Evolutionary conservation across 2,888 invertebrate genomes (phyloP), one percentile per base, ranked within the genome.

Genomic region (Drosophila macrospina): DNA sequence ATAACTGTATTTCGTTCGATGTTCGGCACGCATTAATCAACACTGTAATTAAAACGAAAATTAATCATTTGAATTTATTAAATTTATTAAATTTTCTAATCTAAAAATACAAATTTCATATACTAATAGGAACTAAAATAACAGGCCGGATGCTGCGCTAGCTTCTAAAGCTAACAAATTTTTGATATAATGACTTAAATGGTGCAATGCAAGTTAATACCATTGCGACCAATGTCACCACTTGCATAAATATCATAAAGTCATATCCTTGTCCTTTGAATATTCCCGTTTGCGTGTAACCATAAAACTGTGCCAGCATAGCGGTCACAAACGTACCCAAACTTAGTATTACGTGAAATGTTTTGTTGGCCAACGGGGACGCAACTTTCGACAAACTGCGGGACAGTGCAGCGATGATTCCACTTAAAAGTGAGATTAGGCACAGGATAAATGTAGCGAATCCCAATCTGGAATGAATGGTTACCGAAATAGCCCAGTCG

Each of bases 241-340:
- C 83, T 51, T 88, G 78, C 42, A 91, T 86, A 7, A 89, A 68
- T 5, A 65, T 74, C 2, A 79, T 69, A 59, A 90, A 90, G 44
- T 86, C 88, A 3, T 50, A 32, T 0, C 80, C 80, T 39, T 82
- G 78, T 0, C 74, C 59, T 5, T 55, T 62, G 54, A 91, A 89
- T 41, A 89, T 88, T 0, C 82, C 56, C 0, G 86, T 90, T 34
- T 89, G 71, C 0, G 68, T 72, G 44, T 83, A 91, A n/a, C 91
- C 91, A 59, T 90, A 91, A 32, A 71, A 91, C 66, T 90, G 88
- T 0, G 90, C 78, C 47, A 87, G n/a, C 75, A 90, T 73, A 8
- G 90, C 91, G 4, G 84, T 74, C 3, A 86, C 83, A 63, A 88
- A 91, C 7, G 90, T 80, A 1, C 74, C 69, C 32, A 91, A 37